These are phyloP conservation scores for Cryptocheilus praepositus DNA, from an alignment of 2,888 invertebrate species.

Conservation along the genomic window DNA sequence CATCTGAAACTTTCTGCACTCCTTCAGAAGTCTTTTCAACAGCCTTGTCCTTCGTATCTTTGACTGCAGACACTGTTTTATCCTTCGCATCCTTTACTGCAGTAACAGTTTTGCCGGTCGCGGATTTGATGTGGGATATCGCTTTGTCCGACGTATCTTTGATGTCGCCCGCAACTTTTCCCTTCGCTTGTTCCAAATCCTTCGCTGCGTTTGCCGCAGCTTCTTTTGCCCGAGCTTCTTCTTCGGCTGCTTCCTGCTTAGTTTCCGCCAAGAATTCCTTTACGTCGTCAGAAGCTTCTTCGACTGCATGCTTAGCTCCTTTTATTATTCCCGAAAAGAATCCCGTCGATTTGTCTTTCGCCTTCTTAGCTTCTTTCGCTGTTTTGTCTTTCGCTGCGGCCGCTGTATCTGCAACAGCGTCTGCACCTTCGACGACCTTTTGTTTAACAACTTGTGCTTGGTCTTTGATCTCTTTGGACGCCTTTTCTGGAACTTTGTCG, in stretches of 20 bases:
- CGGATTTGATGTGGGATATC: constrained; percentile 31
- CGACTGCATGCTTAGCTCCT: constrained; percentile 48
- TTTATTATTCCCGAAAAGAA: constrained; percentile 57
- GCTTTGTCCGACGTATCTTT: constrained; percentile 38
- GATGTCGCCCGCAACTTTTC: neutral
- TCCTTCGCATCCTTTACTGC: constrained; percentile 53
- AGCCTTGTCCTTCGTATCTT: constrained; percentile 24
- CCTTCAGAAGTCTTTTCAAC: constrained; percentile 27
- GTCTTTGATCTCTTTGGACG: constrained; percentile 55
- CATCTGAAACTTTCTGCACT: constrained; percentile 30
- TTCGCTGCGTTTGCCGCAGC: constrained; percentile 36
- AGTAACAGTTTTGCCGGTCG: constrained; percentile 33
- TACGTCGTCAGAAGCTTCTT: constrained; percentile 50
- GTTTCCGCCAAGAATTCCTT: constrained; percentile 76
- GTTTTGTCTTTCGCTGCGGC: constrained; percentile 51
- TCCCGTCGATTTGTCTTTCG: constrained; percentile 56
- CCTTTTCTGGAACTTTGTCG: constrained; percentile 68
- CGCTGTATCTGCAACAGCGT: constrained; percentile 55
- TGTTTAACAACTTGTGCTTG: constrained; percentile 12
- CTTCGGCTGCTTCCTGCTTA: constrained; percentile 59
- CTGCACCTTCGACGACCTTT: constrained; percentile 60
- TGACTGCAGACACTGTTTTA: constrained; percentile 57
- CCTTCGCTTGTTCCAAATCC: constrained; percentile 69
- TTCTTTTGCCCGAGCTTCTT: constrained; percentile 46
- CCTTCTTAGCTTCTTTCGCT: constrained; percentile 52